These are phyloP conservation scores for Proteles cristata DNA, from an alignment of 2,113 vertebrate genomes.

Conservation along the genomic window DNA sequence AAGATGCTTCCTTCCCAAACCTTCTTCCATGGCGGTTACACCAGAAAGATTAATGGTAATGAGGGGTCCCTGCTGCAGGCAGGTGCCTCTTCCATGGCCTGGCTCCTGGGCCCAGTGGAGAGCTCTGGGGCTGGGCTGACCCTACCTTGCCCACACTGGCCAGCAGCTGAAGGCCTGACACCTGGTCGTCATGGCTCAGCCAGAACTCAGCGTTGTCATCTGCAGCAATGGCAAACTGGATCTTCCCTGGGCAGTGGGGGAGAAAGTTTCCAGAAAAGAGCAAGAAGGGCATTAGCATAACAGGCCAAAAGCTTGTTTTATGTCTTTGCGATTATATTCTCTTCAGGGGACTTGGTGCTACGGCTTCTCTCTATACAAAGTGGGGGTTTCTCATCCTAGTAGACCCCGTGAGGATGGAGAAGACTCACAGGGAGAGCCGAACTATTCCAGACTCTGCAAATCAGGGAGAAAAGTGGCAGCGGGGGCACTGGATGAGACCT, in stretches of 20 bases:
- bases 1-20: not conserved
- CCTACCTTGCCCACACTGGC: slow-evolving; percentile 94
- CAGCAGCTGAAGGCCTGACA: slow-evolving; percentile 88
- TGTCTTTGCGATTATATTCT: not conserved
- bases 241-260: slow-evolving; percentile 87
- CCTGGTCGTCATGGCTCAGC: slow-evolving; percentile 92
- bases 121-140: not conserved
- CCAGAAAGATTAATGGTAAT: not conserved
- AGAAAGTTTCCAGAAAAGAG: not conserved
- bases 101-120: not conserved
- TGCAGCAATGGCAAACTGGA: slow-evolving; percentile 94
- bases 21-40: not conserved
- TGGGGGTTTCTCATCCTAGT: not conserved
- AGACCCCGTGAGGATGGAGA: not conserved
- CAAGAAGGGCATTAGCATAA: not conserved
- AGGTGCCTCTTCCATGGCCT: not conserved
- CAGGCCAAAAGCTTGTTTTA: not conserved
- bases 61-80: not conserved
- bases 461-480: not conserved
- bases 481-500: not conserved
- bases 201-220: slow-evolving; percentile 98
- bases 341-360: not conserved
- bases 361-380: not conserved
- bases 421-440: not conserved
- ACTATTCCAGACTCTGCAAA: not conserved